Evolutionary conservation across 2,113 vertebrate species (phyloP).

Genomic region (Riparia riparia): DNA sequence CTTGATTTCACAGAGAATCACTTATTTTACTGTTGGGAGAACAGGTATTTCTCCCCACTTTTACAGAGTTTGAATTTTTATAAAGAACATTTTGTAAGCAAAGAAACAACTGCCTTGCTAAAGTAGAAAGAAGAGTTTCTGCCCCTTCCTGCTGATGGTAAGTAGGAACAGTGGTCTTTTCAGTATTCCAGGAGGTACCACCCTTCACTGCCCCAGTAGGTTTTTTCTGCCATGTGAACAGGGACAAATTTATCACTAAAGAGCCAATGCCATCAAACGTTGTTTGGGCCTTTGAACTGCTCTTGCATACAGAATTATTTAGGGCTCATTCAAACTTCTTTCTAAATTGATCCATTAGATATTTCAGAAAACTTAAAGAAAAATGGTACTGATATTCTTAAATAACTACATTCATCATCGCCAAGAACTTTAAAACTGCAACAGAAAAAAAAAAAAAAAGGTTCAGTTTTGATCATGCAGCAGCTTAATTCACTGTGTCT

Average conservation of each 20-base stretch:
- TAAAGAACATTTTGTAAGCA: background rate
- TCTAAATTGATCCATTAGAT: background rate
- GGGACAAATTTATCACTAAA: background rate
- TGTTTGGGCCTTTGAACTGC: background rate
- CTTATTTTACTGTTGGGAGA: background rate
- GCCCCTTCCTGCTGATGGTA: background rate
- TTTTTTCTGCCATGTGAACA: background rate
- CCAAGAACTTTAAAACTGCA: background rate
- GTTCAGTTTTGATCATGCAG: background rate
- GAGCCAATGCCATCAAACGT: background rate
- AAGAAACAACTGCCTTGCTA: background rate
- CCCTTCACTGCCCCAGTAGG: background rate
- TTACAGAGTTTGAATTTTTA: background rate
- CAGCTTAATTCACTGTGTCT: background rate
- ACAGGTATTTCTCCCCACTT: background rate
- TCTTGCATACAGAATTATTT: background rate
- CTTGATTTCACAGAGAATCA: background rate
- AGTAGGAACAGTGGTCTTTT: background rate
- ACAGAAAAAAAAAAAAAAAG: background rate
- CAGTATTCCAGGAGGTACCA: background rate
- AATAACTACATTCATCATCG: background rate
- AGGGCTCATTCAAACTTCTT: background rate
- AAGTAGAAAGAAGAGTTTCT: background rate
- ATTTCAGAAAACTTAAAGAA: constrained; percentile 1
- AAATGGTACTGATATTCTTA: background rate